Evolutionary conservation across 1,140 invertebrate genomes (phyloP).

Genomic region (Zelostemma sp.): DNA sequence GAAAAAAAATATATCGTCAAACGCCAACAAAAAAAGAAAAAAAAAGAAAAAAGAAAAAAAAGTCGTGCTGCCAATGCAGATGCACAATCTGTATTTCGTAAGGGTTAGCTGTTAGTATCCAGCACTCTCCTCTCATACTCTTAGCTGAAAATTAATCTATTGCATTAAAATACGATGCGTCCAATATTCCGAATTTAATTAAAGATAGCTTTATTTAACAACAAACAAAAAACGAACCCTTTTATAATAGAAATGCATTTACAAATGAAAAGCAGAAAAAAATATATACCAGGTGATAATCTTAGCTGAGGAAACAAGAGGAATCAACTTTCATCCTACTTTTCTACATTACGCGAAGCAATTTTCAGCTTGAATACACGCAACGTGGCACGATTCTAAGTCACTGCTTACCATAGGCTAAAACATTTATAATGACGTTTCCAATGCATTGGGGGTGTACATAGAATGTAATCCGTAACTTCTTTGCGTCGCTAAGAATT

Average conservation of each 20-base stretch:
- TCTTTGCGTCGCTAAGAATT: slow-evolving; percentile 44
- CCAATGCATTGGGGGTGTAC: slow-evolving; percentile 62
- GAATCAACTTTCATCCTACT: slow-evolving; percentile 56
- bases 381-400: slow-evolving; percentile 56
- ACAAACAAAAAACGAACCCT: slow-evolving; percentile 32
- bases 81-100: slow-evolving; percentile 16
- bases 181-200: slow-evolving; percentile 66
- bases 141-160: slow-evolving; percentile 52
- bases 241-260: slow-evolving; percentile 39
- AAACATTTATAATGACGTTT: slow-evolving; percentile 60
- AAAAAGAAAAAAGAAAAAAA: slow-evolving; percentile 12
- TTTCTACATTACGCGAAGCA: slow-evolving; percentile 58
- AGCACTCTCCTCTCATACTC: slow-evolving; percentile 57
- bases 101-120: slow-evolving; percentile 47
- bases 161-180: slow-evolving; percentile 63
- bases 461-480: slow-evolving; percentile 47
- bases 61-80: slow-evolving; percentile 20
- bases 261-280: slow-evolving; percentile 32
- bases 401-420: slow-evolving; percentile 62
- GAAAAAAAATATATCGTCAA: no score
- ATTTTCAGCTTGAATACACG: slow-evolving; percentile 51
- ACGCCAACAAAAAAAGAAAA: slow-evolving; percentile 13
- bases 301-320: slow-evolving; percentile 34
- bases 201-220: slow-evolving; percentile 52
- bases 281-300: slow-evolving; percentile 27